Percentiles rank a stretch among this genome's conserved stretches.
Conservation (phyloP, 2,113 vertebrate genomes). For the Pimephales promelas region DNA sequence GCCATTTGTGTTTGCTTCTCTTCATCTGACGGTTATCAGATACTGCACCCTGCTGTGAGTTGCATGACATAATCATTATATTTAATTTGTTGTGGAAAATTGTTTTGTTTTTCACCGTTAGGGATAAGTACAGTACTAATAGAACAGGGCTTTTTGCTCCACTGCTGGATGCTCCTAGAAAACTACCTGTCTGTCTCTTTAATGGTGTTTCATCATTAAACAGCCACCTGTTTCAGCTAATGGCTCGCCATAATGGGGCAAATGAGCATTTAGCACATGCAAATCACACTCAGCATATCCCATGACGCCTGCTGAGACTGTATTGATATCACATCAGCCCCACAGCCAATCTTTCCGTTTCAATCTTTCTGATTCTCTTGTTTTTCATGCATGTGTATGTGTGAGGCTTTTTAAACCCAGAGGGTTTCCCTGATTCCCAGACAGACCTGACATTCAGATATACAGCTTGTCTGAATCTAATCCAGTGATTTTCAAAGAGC, state of each 20-base stretch:
- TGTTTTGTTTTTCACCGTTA: conserved; percentile 19
- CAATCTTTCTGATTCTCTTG: background rate
- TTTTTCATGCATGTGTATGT: background rate
- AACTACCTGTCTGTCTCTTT: conserved; percentile 20
- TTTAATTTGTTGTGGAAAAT: conserved; percentile 38
- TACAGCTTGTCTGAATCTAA: conserved; percentile 59
- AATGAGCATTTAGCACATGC: conserved; percentile 42
- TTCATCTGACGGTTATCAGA: background rate
- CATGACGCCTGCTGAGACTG: background rate
- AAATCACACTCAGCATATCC: conserved; percentile 57
- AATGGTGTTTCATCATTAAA: conserved; percentile 63
- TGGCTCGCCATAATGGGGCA: conserved; percentile 50
- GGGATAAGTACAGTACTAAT: conserved; percentile 14
- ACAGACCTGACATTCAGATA: conserved; percentile 71
- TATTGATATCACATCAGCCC: background rate
- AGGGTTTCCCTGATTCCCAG: conserved; percentile 63
- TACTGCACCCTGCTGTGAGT: background rate
- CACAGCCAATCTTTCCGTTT: background rate
- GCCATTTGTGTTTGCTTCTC: background rate
- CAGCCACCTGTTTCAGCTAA: conserved; percentile 66
- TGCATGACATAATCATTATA: background rate
- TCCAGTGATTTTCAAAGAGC: conserved; percentile 48
- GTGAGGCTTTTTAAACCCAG: conserved; percentile 40
- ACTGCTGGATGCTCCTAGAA: background rate
- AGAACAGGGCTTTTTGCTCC: background rate